phyloP scores from a whole-genome alignment of 2,888 invertebrate genomes.

The Drosophila quasianomalipes region DNA sequence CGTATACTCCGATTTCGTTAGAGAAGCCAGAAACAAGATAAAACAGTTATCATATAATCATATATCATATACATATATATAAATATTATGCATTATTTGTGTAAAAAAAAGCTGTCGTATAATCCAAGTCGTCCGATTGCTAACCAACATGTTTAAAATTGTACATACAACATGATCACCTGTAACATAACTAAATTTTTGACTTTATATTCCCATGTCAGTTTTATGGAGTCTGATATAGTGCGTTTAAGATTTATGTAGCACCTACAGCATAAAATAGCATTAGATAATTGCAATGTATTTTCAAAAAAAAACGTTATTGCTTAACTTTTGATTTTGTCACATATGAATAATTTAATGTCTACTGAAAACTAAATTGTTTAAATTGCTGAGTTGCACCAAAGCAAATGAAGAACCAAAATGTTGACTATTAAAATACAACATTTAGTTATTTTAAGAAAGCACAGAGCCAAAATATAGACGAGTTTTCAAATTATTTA shows the following conservation, averaged over 20 bases:
- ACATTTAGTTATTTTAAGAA: constrained; percentile 31
- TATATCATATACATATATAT: not conserved
- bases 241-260: not conserved
- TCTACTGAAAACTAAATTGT: constrained; percentile 44
- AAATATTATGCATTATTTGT: not conserved
- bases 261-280: not conserved
- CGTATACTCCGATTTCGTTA: not conserved
- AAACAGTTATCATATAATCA: not conserved
- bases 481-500: not conserved
- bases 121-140: not conserved
- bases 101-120: not conserved
- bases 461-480: constrained; percentile 45
- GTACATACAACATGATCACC: not conserved
- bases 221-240: not conserved
- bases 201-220: not conserved
- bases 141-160: not conserved
- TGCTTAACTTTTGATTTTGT: constrained; percentile 33
- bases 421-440: constrained; percentile 38
- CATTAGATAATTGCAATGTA: not conserved
- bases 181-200: not conserved
- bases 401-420: constrained; percentile 35
- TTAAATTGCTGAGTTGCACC: constrained; percentile 66
- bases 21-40: not conserved
- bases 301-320: not conserved
- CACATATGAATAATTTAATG: not conserved